Conservation (phyloP, 2,888 invertebrate species). For the Craniophora ligustri region DNA sequence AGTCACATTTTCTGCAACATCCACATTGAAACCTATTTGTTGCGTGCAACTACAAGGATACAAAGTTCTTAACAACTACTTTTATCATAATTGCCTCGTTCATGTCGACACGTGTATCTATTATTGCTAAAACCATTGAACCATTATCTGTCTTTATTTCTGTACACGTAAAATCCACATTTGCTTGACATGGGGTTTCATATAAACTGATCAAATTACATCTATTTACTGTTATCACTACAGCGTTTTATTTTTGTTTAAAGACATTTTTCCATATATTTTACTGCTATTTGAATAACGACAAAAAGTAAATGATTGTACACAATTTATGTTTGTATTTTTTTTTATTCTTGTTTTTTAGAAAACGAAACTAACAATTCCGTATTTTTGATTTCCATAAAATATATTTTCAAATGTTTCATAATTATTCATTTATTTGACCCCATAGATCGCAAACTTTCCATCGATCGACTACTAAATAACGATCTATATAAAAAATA, state of each 20-base stretch:
- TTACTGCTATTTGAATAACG: too few species aligned
- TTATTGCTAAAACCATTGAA: conserved; percentile 13
- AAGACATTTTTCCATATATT: neutral
- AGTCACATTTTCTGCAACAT: neutral
- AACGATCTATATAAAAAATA: too few species aligned
- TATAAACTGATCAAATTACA: conserved; percentile 18
- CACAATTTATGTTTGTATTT: too few species aligned
- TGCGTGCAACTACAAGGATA: conserved; percentile 31
- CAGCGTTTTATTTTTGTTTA: conserved; percentile 8
- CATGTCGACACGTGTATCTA: conserved; percentile 41
- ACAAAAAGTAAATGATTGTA: too few species aligned
- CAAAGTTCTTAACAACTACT: conserved; percentile 30
- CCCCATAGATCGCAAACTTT: too few species aligned
- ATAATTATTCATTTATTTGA: too few species aligned
- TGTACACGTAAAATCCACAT: conserved; percentile 2
- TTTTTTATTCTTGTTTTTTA: neutral
- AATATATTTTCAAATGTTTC: too few species aligned
- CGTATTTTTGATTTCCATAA: too few species aligned
- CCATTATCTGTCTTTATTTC: conserved; percentile 12
- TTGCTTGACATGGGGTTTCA: conserved; percentile 8
- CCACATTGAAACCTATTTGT: conserved; percentile 1
- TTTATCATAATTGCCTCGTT: conserved; percentile 33
- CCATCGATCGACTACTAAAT: too few species aligned
- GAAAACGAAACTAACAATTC: too few species aligned
- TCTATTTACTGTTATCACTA: conserved; percentile 15